Evolutionary conservation across 2,797 vertebrate genomes (phyloP), one percentile per base, ranked within the genome.

Genomic region (Kryptolebias ocellatus): DNA sequence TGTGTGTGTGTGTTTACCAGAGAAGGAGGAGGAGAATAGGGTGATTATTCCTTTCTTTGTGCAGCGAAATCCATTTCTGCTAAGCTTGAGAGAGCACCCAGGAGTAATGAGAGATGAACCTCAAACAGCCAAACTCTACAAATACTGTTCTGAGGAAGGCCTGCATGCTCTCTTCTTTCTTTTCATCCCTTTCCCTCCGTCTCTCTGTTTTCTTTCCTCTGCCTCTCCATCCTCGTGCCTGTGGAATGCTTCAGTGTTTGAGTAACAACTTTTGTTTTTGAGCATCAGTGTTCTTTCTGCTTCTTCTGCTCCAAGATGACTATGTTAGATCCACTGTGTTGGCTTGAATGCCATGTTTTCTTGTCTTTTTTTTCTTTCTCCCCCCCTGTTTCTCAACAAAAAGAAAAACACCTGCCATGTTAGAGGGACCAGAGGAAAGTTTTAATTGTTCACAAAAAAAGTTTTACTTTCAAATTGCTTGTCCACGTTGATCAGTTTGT

Each of bases 101-200:
- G 68, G 78, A 87, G 92, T 93, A 92, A 93, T 93, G 91, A 92
- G 90, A 89, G 87, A 86, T 84, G 86, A 93, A 90, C 90, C 87
- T 88, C 80, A 90, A 90, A 92, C 81, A 89, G 82, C 77, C 83
- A 70, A 82, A 61, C 86, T 89, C 79, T 62, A 63, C 85, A 80
- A 84, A 87, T 72, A 78, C 87, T 78, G 76, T 87, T 88, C 88
- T 83, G 84, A 92, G 68, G 77, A 84, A 67, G 88, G 83, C 84
- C 86, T 88, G 67, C 16, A 53, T 75, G 64, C 72, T 81, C 63
- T 79, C 78, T 72, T 82, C 76, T 83, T 87, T 83, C 72, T 85
- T 84, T 87, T 83, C 68, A 80, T 83, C 73, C 78, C 72, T 70
- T 69, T 71, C 52, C 80, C 60, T 73, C 53, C 68, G 69, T 64